Evolutionary conservation across 2,888 invertebrate genomes (phyloP), one percentile per base, ranked within the genome.

Genomic region (Anoplius nigerrimus): DNA sequence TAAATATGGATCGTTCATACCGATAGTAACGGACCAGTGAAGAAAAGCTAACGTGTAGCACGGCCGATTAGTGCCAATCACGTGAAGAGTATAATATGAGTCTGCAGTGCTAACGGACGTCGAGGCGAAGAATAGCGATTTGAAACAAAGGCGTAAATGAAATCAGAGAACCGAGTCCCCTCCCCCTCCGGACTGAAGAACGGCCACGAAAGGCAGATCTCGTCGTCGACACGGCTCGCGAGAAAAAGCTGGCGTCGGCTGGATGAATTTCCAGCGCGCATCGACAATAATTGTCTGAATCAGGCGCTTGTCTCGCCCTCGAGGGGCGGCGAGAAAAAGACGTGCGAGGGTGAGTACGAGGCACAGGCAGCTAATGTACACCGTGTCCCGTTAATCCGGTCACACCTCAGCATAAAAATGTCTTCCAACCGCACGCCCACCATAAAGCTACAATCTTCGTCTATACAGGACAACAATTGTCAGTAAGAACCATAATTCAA

Each of bases 231-330:
- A 34, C 11, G 34, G 34, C 24, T 65, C 62, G 62, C 65, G 69
- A 72, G 82, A 83, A 84, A 82, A 77, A 76, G 75, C 72, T 83
- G 79, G 81, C 82, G 80, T 82, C 76, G 74, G 79, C 71, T 81
- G 84, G 79, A 82, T 83, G 78, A 75, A 82, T 84, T 84, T 80
- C 80, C 73, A 81, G 76, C 82, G 79, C 83, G 82, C 81, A 84
- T 84, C 85, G 83, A 84, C 80, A 84, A 79, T 79, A 79, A 79
- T 84, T 84, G 85, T 85, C 82, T 83, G 81, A 74, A 78, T 72
- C 74, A 73, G 79, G 71, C 72, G 70, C 60, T 72, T 68, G 71
- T 69, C 68, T 64, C 54, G 46, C 52, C 64, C 52, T 60, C 62
- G 69, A 52, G 46, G 48, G 56, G 48, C 22, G 15, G 22, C 42